Conservation (phyloP, 2,113 vertebrate species). For the Planiliza haematocheilus region DNA sequence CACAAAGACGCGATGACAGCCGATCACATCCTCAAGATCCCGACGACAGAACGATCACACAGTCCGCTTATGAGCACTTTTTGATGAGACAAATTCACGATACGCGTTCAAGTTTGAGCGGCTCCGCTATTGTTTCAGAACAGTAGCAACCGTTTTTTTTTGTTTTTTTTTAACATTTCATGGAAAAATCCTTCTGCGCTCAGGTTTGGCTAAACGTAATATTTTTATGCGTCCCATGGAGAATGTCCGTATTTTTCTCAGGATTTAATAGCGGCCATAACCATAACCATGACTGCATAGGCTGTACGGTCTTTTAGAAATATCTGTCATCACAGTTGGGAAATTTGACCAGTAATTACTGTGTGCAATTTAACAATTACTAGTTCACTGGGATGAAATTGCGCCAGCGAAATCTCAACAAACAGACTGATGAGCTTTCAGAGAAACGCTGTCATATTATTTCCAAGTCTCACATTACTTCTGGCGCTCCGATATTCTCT, state of each 20-base stretch:
- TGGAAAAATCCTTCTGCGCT: slow-evolving; percentile 21
- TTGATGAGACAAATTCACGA: slow-evolving; percentile 4
- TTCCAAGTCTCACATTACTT: slow-evolving; percentile 45
- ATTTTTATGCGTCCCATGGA: slow-evolving; percentile 15
- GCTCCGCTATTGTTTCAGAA: slow-evolving; percentile 8
- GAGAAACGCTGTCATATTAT: slow-evolving; percentile 43
- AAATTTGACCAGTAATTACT: slow-evolving; percentile 59
- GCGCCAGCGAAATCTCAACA: slow-evolving; percentile 51
- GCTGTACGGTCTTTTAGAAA: slow-evolving; percentile 48
- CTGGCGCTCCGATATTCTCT: neutral
- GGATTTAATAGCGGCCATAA: slow-evolving; percentile 46
- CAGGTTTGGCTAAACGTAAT: slow-evolving; percentile 12
- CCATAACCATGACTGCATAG: slow-evolving; percentile 39
- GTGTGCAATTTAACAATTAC: slow-evolving; percentile 58
- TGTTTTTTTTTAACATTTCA: neutral
- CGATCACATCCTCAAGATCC: too few relatives aligned
- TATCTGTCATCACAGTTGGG: slow-evolving; percentile 58
- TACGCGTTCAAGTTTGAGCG: neutral
- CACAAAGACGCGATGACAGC: slow-evolving; percentile 3
- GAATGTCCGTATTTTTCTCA: slow-evolving; percentile 39
- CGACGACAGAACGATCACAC: too few relatives aligned
- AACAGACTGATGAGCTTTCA: slow-evolving; percentile 33
- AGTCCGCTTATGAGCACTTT: too few relatives aligned
- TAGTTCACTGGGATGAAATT: slow-evolving; percentile 49
- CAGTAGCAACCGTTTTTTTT: too few relatives aligned